Percentiles rank a stretch among this genome's conserved stretches.
phyloP scores from a whole-genome alignment of 2,888 invertebrate genomes.

The Phengaris alcon region DNA sequence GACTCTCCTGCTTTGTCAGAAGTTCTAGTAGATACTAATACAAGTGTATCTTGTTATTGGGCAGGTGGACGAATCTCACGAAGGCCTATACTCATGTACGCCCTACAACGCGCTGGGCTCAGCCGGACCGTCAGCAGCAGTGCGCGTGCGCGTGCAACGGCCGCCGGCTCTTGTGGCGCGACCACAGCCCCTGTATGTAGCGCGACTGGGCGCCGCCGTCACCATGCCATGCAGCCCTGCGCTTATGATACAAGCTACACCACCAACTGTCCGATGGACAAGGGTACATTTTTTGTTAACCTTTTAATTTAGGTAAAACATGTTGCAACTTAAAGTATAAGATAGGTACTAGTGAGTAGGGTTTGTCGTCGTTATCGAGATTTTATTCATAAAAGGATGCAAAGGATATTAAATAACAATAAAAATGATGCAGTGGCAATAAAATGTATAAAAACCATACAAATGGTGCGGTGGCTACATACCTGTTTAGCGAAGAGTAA shows the following conservation, averaged over 20 bases:
- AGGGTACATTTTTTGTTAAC: constrained; percentile 41
- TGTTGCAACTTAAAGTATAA: no score
- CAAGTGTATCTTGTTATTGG: background rate
- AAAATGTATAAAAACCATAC: no score
- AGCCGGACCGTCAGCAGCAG: constrained; percentile 89
- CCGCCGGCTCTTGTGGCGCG: constrained; percentile 90
- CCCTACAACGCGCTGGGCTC: constrained; percentile 94
- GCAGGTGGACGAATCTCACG: constrained; percentile 89
- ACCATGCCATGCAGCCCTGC: constrained; percentile 90
- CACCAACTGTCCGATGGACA: constrained; percentile 48
- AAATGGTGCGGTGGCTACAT: no score
- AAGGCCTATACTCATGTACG: constrained; percentile 93
- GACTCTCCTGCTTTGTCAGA: no score
- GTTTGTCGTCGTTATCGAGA: no score
- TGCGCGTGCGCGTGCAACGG: constrained; percentile 90
- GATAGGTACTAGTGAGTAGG: no score
- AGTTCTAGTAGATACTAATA: no score
- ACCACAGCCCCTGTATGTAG: constrained; percentile 91
- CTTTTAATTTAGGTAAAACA: background rate
- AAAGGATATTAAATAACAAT: no score
- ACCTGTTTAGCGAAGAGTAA: no score
- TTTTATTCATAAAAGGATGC: no score
- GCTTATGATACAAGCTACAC: constrained; percentile 55
- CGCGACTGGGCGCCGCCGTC: constrained; percentile 88
- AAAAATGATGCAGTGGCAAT: no score